Evolutionary conservation across 2,113 vertebrate species (phyloP), one percentile per base, ranked within the genome.

Genomic region (Lagopus leucura): DNA sequence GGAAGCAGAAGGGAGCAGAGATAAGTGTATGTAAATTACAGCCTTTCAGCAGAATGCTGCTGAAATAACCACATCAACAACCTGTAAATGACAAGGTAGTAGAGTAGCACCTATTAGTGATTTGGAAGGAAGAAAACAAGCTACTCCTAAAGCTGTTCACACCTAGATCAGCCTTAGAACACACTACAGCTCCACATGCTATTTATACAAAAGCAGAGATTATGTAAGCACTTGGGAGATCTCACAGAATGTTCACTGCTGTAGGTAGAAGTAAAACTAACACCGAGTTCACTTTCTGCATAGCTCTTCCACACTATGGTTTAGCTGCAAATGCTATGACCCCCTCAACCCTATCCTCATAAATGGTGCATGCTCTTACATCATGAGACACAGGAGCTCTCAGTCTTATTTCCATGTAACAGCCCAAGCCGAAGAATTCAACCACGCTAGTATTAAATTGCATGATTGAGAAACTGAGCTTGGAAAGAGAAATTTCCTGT

Each of bases 401-500:
- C 28, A 38, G 48, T 47, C 43, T 73, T 54, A 54, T 65, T 65
- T 88, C 82, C 48, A 28, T 13, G 24, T 22, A 54, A n/a, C 3
- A 42, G 28, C 22, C 57, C 24, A 77, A 83, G 52, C 28, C 54
- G 67, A 75, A 8, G 18, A 54, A 80, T 50, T 60, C 42, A 52
- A 11, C n/a, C 15, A 3, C 38, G 50, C 13, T 47, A 42, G 55
- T 66, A 8, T 84, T 79, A 95, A 94, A 74, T 78, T 65, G 52
- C 65, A 30, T 19, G 8, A 80, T 81, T 82, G 75, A 72, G 30
- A 92, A 89, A 82, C 88, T 61, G 71, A 93, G 34, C 57, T 82
- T 94, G 82, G 66, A 87, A 93, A 94, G 69, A 45, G 88, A 94
- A 95, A 80, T 97, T 96, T 93, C 92, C 69, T 94, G 80, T 48